Base-by-base conservation (phyloP, 2,888 invertebrate species). In the Azorinus chamasolen region DNA sequence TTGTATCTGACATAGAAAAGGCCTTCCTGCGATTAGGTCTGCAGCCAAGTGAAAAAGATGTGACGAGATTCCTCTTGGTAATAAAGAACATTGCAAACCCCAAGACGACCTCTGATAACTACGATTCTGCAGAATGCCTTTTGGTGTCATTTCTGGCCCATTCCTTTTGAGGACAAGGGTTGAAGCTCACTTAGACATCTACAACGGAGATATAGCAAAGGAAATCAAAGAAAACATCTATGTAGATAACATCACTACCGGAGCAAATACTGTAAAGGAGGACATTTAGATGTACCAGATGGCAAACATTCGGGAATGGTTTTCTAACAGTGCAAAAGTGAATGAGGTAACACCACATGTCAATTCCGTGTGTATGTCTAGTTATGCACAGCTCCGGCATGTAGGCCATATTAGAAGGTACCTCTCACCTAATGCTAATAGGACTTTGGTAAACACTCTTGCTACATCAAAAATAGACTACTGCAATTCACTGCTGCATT, bases 1-100 rank as follows among this genome's bases (percentile, higher is more conserved):
- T n/a, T n/a, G n/a, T n/a, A n/a, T n/a, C n/a, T n/a, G n/a, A n/a
- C n/a, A n/a, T n/a, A n/a, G n/a, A n/a, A n/a, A n/a, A n/a, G n/a
- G n/a, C n/a, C n/a, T n/a, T n/a, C n/a, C n/a, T n/a, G n/a, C 39
- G 39, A 2, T 37, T 55, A 37, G 16, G 55, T 20, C 18, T 55
- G 5, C 39, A 37, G 20, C 55, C 37, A 20, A 55, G 20, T 55
- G 16, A 55, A 20, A 55, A 18, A 55, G 55, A 55, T 55, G 39
- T 55, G 20, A 55, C 55, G 12, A n/a, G 55, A 18, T 55, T 55
- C 18, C 18, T 55, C 2, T 55, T 37, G 55, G 5, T 55, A n/a
- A n/a, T n/a, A 6, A n/a, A n/a, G n/a, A n/a, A n/a, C n/a, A n/a
- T n/a, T n/a, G n/a, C n/a, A n/a, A 55, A 55, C 8, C 2, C 20